These are phyloP conservation scores for Corythornis leucogaster DNA, from an alignment of 2,797 vertebrate genomes.

Conservation along the genomic window DNA sequence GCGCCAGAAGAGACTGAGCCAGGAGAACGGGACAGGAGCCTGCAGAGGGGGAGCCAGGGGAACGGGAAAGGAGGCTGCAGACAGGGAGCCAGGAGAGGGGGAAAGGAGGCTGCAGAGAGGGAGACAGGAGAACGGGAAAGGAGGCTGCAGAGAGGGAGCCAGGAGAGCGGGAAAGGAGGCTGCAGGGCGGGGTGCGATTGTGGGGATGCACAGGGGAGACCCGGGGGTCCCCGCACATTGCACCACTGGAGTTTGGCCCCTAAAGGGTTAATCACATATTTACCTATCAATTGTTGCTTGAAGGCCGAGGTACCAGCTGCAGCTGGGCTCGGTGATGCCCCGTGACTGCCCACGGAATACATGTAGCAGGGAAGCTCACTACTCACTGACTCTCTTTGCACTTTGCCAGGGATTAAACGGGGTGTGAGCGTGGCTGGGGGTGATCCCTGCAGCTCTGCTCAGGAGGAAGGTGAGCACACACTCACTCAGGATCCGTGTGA, in stretches of 20 bases:
- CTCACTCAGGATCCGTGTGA: background rate
- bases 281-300: background rate
- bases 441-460: background rate
- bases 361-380: background rate
- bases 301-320: background rate
- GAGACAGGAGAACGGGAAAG: too few relatives aligned
- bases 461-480: background rate
- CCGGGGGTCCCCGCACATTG: too few relatives aligned
- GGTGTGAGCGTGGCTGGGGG: background rate
- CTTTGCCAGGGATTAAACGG: background rate
- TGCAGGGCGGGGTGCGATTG: too few relatives aligned
- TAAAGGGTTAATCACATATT: background rate
- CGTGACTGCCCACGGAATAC: rapidly evolving
- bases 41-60: too few relatives aligned
- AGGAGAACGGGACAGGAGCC: too few relatives aligned
- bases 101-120: too few relatives aligned
- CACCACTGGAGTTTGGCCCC: rapidly evolving
- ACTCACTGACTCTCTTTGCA: background rate
- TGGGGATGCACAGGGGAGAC: too few relatives aligned
- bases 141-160: too few relatives aligned
- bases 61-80: too few relatives aligned
- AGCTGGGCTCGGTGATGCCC: background rate
- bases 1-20: too few relatives aligned
- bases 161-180: too few relatives aligned
- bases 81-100: too few relatives aligned